These are phyloP conservation scores for Dinomys branickii DNA, from an alignment of 2,113 vertebrate species.

Conservation along the genomic window DNA sequence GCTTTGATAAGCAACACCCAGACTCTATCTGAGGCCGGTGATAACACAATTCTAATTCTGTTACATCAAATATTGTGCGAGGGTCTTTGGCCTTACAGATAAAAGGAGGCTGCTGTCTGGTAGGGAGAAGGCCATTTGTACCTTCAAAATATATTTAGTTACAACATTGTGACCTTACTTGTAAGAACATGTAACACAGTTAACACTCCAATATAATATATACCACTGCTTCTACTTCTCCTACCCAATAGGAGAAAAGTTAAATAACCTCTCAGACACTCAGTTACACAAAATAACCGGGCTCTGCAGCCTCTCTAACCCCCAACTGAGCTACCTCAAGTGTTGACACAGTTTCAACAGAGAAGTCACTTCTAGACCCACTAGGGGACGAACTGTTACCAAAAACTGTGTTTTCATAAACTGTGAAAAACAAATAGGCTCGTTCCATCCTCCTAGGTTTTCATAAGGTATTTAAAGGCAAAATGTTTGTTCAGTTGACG, in stretches of 20 bases:
- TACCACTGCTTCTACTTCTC: neutral
- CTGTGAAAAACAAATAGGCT: conserved; percentile 46
- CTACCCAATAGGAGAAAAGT: neutral
- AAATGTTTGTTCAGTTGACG: conserved; percentile 32
- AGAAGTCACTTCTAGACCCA: neutral
- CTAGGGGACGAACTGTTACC: neutral
- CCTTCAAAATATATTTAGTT: neutral
- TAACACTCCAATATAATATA: neutral
- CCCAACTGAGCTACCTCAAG: neutral
- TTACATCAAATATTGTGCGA: neutral
- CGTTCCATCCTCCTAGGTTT: neutral
- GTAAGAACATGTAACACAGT: neutral
- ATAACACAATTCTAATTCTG: neutral
- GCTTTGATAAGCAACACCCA: neutral
- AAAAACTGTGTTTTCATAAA: conserved; percentile 9
- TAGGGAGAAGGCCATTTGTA: neutral
- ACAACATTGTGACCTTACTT: neutral
- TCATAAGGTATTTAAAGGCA: neutral
- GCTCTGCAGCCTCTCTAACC: neutral
- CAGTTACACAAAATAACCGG: conserved; percentile 42
- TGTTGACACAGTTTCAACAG: neutral
- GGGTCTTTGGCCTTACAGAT: neutral
- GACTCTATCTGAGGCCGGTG: neutral
- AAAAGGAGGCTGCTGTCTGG: neutral
- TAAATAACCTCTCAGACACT: neutral